Conservation (phyloP, 2,113 vertebrate genomes). For the Cnemophilus loriae region DNA sequence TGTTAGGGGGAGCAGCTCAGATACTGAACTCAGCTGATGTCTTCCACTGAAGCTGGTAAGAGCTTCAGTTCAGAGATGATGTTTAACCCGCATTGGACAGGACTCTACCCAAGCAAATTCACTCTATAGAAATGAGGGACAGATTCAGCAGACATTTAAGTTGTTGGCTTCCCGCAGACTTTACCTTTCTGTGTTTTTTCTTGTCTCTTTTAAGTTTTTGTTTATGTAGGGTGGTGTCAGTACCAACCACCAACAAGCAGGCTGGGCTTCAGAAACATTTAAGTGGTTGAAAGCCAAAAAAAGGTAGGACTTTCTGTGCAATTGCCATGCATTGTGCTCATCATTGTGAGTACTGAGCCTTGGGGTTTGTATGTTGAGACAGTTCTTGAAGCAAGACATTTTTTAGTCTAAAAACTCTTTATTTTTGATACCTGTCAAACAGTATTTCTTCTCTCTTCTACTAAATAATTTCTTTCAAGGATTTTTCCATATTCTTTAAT, state of each 20-base stretch:
- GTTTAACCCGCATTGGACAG: neutral
- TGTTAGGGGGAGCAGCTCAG: neutral
- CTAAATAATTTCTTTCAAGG: neutral
- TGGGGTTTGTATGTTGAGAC: neutral
- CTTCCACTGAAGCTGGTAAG: neutral
- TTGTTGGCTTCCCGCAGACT: neutral
- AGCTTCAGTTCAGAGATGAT: neutral
- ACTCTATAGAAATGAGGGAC: neutral
- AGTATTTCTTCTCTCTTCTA: neutral
- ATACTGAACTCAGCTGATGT: neutral
- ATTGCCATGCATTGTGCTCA: neutral
- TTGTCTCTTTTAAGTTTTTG: neutral
- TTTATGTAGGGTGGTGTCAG: neutral
- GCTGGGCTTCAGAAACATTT: neutral
- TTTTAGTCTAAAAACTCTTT: neutral
- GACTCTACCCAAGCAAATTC: neutral
- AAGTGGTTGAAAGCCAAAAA: neutral
- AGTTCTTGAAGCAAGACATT: neutral
- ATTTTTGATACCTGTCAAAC: neutral
- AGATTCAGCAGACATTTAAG: neutral
- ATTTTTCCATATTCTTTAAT: neutral
- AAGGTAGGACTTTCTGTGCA: neutral
- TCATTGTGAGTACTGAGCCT: neutral
- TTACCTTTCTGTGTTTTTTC: neutral
- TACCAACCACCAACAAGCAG: neutral